These are phyloP conservation scores for Pterocles orientalis DNA, from an alignment of 2,113 vertebrate genomes.

Conservation along the genomic window DNA sequence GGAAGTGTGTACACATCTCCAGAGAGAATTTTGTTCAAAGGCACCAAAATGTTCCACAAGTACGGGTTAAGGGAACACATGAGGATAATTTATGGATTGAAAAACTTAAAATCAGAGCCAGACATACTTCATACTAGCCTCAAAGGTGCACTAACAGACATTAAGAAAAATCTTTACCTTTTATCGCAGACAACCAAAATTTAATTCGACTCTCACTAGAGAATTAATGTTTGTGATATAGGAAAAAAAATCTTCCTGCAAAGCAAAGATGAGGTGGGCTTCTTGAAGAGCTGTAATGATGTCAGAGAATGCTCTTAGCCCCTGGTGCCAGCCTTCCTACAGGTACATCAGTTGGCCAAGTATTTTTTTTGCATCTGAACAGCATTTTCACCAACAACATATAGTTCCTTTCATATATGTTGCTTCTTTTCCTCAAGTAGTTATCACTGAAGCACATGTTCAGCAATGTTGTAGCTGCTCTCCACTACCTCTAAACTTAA, in stretches of 20 bases:
- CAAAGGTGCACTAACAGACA: not conserved
- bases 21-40: not conserved
- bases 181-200: not conserved
- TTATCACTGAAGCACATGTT: not conserved
- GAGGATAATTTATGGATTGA: not conserved
- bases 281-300: not conserved
- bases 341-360: not conserved
- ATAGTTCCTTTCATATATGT: not conserved
- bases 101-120: not conserved
- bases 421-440: not conserved
- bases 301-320: not conserved
- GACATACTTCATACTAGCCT: not conserved
- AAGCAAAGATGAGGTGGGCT: not conserved
- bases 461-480: not conserved
- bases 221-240: not conserved
- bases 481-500: not conserved
- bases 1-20: not conserved
- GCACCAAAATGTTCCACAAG: not conserved
- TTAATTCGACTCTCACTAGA: not conserved
- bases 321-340: not conserved
- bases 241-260: not conserved
- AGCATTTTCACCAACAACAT: not conserved
- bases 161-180: not conserved
- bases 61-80: not conserved
- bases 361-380: not conserved